These are phyloP conservation scores for Eulithis prunata DNA, from an alignment of 2,888 invertebrate genomes.

Conservation along the genomic window DNA sequence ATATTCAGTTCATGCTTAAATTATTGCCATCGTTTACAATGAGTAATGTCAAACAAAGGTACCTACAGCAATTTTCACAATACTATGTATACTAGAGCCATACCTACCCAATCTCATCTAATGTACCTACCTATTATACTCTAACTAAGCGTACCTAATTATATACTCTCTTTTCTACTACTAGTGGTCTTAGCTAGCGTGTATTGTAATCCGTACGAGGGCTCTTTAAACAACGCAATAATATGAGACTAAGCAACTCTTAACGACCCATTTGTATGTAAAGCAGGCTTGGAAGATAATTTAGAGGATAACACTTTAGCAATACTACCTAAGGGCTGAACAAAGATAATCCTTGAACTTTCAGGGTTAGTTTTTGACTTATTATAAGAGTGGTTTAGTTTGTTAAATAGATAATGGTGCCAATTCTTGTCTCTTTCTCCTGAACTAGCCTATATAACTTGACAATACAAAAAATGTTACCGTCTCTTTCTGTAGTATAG, in stretches of 20 bases:
- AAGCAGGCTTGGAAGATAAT: constrained; percentile 68
- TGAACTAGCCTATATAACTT: background rate
- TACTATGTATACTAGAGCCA: too few relatives aligned
- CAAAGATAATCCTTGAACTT: constrained; percentile 22
- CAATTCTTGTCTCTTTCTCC: too few relatives aligned
- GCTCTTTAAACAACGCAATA: constrained; percentile 65
- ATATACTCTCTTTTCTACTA: constrained; percentile 25
- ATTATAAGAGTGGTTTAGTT: background rate
- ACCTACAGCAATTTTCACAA: too few relatives aligned
- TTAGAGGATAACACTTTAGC: constrained; percentile 42
- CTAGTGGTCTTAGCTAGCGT: constrained; percentile 7
- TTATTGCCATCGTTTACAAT: too few relatives aligned
- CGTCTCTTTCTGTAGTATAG: too few relatives aligned
- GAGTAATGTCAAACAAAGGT: too few relatives aligned
- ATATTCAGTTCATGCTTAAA: too few relatives aligned
- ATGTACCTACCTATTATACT: too few relatives aligned
- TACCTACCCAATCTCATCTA: constrained; percentile 1
- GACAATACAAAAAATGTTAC: too few relatives aligned
- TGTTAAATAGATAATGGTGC: too few relatives aligned
- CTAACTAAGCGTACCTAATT: background rate
- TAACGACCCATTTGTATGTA: constrained; percentile 76
- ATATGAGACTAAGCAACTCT: constrained; percentile 60
- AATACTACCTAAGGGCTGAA: constrained; percentile 14
- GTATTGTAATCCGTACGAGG: constrained; percentile 42
- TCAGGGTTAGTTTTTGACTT: constrained; percentile 6